Evolutionary conservation across 2,888 invertebrate species (phyloP).

Genomic region (Amorpha juglandis): DNA sequence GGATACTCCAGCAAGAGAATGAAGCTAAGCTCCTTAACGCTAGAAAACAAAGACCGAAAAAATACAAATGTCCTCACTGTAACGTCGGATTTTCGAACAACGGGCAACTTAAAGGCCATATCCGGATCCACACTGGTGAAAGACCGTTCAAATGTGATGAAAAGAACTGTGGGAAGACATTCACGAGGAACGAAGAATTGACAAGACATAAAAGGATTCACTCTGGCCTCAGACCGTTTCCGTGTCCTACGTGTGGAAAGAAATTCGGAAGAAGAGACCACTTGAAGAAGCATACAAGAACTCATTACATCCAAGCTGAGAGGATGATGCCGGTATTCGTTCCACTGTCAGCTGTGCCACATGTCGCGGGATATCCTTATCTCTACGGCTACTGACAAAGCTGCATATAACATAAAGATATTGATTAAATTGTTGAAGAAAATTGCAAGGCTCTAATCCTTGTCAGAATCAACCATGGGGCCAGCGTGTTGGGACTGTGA

Average conservation of each 20-base stretch:
- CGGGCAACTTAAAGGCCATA: constrained; percentile 95
- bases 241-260: constrained; percentile 95
- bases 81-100: constrained; percentile 97
- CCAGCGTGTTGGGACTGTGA: not conserved
- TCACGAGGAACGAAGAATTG: constrained; percentile 95
- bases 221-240: constrained; percentile 93
- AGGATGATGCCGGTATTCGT: constrained; percentile 86
- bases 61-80: constrained; percentile 95
- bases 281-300: constrained; percentile 95
- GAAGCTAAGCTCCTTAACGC: constrained; percentile 87
- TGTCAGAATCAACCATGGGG: not conserved
- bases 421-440: not conserved
- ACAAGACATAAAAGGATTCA: constrained; percentile 96
- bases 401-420: not conserved
- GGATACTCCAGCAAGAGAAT: constrained; percentile 88
- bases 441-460: not conserved
- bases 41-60: constrained; percentile 93
- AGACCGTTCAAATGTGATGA: constrained; percentile 94
- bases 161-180: constrained; percentile 93
- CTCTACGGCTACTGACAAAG: constrained; percentile 81
- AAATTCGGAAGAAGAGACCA: constrained; percentile 97
- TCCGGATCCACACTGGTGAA: constrained; percentile 96
- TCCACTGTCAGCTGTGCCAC: constrained; percentile 82
- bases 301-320: constrained; percentile 88
- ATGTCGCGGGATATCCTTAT: constrained; percentile 74